phyloP scores from a whole-genome alignment of 2,888 invertebrate species.

The Heliconius aoede region DNA sequence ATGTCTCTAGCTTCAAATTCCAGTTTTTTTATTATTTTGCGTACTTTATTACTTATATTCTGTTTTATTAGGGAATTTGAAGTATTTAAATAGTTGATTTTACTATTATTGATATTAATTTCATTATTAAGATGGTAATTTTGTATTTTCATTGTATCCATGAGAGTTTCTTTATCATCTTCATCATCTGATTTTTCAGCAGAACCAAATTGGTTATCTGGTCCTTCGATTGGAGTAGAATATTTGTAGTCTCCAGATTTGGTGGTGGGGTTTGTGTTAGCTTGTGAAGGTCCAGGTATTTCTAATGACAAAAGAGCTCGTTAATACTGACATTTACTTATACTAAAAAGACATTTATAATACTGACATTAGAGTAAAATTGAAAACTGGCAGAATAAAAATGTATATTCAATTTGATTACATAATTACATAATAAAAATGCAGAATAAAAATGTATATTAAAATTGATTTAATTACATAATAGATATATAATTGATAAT shows the following conservation, averaged over 20 bases:
- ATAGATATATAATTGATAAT: too few species aligned
- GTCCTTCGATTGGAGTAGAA: constrained; percentile 76
- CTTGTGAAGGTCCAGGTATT: constrained; percentile 88
- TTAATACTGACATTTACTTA: too few species aligned
- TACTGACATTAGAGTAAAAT: too few species aligned
- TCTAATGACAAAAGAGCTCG: constrained; percentile 76
- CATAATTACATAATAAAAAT: too few species aligned
- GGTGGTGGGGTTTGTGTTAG: constrained; percentile 78
- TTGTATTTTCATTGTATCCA: constrained; percentile 53
- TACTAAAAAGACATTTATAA: too few species aligned
- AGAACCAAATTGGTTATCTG: constrained; percentile 88
- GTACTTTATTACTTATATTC: constrained; percentile 74
- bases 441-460: too few species aligned
- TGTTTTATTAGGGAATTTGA: constrained; percentile 60
- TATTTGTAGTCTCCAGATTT: constrained; percentile 84
- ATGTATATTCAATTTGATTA: too few species aligned
- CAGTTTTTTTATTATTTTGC: constrained; percentile 70
- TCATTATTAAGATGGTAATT: constrained; percentile 47
- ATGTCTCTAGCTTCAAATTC: constrained; percentile 56
- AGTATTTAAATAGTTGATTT: constrained; percentile 55
- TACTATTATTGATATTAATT: constrained; percentile 60
- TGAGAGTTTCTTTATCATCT: constrained; percentile 69
- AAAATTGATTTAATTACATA: too few species aligned
- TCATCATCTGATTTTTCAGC: constrained; percentile 88
- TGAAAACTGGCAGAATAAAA: too few species aligned